Evolutionary conservation across 1,140 invertebrate species (phyloP).

Genomic region (Protaetia brevitarsis): DNA sequence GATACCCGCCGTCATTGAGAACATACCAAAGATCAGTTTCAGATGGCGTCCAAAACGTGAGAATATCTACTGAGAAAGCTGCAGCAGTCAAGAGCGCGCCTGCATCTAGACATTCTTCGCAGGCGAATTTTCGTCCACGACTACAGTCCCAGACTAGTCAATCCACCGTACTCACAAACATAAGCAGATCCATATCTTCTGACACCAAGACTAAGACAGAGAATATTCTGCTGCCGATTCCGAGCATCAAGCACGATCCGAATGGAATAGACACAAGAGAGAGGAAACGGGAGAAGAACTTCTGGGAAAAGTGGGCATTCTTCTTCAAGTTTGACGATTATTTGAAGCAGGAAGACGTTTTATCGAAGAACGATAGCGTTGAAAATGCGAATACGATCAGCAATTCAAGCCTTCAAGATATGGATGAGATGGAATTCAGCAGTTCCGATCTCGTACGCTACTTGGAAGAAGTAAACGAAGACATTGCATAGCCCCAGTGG

Average conservation of each 20-base stretch:
- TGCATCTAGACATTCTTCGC: slow-evolving; percentile 19
- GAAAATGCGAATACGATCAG: slow-evolving; percentile 56
- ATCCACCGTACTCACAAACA: slow-evolving; percentile 48
- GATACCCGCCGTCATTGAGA: slow-evolving; percentile 27
- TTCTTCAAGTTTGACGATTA: background rate
- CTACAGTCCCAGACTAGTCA: slow-evolving; percentile 47
- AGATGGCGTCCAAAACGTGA: slow-evolving; percentile 25
- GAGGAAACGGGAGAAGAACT: background rate
- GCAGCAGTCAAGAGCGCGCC: background rate
- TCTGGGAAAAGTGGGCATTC: background rate
- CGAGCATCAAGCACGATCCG: slow-evolving; percentile 9
- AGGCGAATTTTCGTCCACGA: slow-evolving; percentile 30
- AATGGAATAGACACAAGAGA: slow-evolving; percentile 18
- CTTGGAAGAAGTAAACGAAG: slow-evolving; percentile 61
- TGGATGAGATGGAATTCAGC: slow-evolving; percentile 63
- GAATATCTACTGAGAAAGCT: background rate
- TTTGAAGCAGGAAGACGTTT: background rate
- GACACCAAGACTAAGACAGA: slow-evolving; percentile 37
- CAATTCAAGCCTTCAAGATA: slow-evolving; percentile 68
- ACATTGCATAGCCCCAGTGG: slow-evolving; percentile 37
- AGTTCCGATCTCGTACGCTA: slow-evolving; percentile 61
- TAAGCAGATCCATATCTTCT: slow-evolving; percentile 41
- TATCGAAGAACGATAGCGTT: background rate
- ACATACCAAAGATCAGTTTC: slow-evolving; percentile 32
- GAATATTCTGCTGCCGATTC: slow-evolving; percentile 20